Evolutionary conservation across 2,888 invertebrate species (phyloP).

Genomic region (Aethes cnicana): DNA sequence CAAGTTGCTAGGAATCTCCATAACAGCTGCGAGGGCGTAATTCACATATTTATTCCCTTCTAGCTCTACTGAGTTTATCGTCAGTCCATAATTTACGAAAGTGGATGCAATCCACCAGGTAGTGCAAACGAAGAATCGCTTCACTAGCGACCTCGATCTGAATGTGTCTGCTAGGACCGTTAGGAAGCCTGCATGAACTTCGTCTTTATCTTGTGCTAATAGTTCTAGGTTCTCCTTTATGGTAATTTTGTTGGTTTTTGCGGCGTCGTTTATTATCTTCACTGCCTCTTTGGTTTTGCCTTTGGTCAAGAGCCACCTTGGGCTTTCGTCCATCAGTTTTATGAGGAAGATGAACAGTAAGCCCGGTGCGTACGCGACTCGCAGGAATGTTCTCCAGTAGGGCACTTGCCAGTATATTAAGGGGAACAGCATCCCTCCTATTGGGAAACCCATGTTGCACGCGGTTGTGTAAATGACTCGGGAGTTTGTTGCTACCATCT

Average conservation of each 20-base stretch:
- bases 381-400: conserved; percentile 86
- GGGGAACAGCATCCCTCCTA: conserved; percentile 51
- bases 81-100: conserved; percentile 89
- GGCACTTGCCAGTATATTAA: conserved; percentile 67
- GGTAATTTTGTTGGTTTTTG: conserved; percentile 66
- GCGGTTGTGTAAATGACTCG: conserved; percentile 54
- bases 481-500: conserved; percentile 60
- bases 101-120: conserved; percentile 84
- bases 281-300: conserved; percentile 85
- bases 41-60: conserved; percentile 89
- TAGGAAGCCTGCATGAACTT: conserved; percentile 46
- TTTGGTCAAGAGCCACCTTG: conserved; percentile 90
- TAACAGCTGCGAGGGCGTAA: conserved; percentile 82
- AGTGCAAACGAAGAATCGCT: conserved; percentile 61
- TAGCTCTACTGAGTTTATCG: conserved; percentile 87
- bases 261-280: conserved; percentile 83
- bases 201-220: conserved; percentile 47
- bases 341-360: conserved; percentile 85
- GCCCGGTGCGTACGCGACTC: conserved; percentile 86
- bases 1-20: conserved; percentile 83
- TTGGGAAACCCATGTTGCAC: conserved; percentile 37
- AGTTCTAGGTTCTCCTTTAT: conserved; percentile 52
- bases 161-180: conserved; percentile 57
- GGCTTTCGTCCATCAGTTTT: conserved; percentile 87
- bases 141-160: conserved; percentile 52